Percentiles rank a stretch among this genome's conserved stretches.
phyloP scores from a whole-genome alignment of 2,113 vertebrate genomes.

The Trogon surrucura region DNA sequence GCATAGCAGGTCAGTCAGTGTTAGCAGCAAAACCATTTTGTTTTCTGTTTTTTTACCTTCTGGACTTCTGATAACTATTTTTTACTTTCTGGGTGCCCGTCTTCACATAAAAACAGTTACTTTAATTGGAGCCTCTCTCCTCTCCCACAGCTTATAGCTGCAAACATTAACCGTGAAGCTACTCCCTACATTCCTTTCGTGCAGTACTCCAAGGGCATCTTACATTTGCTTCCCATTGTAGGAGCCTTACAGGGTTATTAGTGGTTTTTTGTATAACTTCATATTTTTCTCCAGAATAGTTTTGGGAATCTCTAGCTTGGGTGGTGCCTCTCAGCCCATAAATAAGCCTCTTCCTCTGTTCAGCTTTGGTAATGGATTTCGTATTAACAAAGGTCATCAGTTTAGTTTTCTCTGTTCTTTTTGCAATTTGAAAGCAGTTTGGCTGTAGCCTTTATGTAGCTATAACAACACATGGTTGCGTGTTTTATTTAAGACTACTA shows the following conservation, averaged over 20 bases:
- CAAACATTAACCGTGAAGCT: not conserved
- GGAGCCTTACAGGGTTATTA: not conserved
- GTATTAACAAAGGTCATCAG: not conserved
- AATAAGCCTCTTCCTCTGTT: not conserved
- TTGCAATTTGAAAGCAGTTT: not conserved
- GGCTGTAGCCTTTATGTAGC: not conserved
- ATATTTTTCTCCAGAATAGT: not conserved
- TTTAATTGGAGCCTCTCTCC: not conserved
- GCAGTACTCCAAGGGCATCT: not conserved
- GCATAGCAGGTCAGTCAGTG: not conserved
- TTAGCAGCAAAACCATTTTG: not conserved
- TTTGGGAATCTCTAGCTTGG: not conserved
- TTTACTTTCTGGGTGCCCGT: not conserved
- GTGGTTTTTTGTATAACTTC: not conserved
- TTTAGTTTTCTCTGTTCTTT: not conserved
- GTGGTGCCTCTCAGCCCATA: not conserved
- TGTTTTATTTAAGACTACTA: slow-evolving; percentile 20
- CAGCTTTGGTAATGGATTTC: not conserved
- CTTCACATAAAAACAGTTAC: not conserved
- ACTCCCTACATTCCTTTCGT: not conserved
- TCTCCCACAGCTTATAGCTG: not conserved
- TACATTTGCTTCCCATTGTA: not conserved
- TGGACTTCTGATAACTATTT: not conserved
- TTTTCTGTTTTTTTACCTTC: not conserved
- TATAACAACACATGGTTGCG: not conserved